Base-by-base conservation (phyloP, 2,797 vertebrate genomes). In the Anabacerthia variegaticeps region DNA sequence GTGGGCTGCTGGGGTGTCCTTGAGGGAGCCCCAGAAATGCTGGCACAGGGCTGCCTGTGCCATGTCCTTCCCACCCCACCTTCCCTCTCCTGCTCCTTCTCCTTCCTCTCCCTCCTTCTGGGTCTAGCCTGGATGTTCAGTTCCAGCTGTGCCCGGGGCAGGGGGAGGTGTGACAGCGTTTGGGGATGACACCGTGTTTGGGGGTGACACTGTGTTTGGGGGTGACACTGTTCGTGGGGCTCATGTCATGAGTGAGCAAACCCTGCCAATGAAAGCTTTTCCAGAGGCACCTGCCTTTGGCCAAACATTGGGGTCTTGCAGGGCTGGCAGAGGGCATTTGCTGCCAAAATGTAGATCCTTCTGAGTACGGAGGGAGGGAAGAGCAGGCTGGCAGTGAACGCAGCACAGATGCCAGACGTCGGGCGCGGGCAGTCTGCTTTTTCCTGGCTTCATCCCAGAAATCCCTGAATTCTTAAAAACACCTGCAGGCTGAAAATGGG, bases 361-460 rank as follows among this genome's bases (percentile, higher is more conserved):
- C 7, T 7, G 7, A 15, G 13, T 39, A 22, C 0, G 0, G 21
- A 51, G 39, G 67, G 72, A 72, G 56, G 61, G 90, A 44, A 24
- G 87, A 43, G 74, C n/a, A 65, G 72, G 56, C 55, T 77, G 84
- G 83, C 72, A 14, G 5, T 30, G 34, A 41, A 4, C 9, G 55
- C 28, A 54, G 90, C 75, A 67, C 56, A 39, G 75, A 59, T 82
- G 91, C 89, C 93, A 85, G 72, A 15, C 67, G 18, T 16, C 9
- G 19, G 46, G 84, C 61, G 59, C 19, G 41, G 85, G 85, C 79
- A 72, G 88, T 27, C 72, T 91, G 61, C n/a, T 91, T 85, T 65
- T 71, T 66, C 71, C 89, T 89, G 89, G 84, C 91, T 78, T 44
- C 56, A 5, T 73, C 74, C 86, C 91, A 92, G 79, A 81, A 93